A percentile compares a stretch with the other conserved stretches of the same genome.
These are phyloP conservation scores for Lordiphosa fenestrarum DNA, from an alignment of 2,888 invertebrate species.

Conservation along the genomic window DNA sequence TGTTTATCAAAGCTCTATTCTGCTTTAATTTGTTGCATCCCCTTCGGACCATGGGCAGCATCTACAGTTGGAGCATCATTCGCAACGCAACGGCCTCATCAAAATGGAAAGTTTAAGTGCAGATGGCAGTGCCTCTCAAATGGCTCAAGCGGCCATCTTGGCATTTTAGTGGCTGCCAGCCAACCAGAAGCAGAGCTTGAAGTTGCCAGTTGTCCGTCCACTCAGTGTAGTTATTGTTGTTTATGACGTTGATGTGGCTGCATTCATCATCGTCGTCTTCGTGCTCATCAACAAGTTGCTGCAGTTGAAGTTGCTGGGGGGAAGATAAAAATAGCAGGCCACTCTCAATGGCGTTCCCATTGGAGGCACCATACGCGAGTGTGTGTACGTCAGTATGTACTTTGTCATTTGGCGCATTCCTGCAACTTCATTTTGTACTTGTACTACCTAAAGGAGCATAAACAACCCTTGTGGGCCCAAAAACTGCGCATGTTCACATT, in stretches of 20 bases:
- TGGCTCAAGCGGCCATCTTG: conserved; percentile 68
- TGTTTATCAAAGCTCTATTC: no score
- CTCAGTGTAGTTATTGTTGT: conserved; percentile 33
- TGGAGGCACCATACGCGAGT: conserved; percentile 35
- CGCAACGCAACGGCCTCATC: conserved; percentile 21
- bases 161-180: conserved; percentile 47
- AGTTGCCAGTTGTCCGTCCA: conserved; percentile 20
- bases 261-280: conserved; percentile 31
- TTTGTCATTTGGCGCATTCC: conserved; percentile 42
- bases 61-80: conserved; percentile 11
- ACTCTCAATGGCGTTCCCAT: conserved; percentile 53
- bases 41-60: conserved; percentile 27
- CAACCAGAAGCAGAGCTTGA: conserved; percentile 59
- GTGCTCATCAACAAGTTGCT: conserved; percentile 60
- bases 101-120: conserved; percentile 62
- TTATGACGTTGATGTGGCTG: conserved; percentile 61
- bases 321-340: conserved; percentile 9
- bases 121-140: conserved; percentile 28
- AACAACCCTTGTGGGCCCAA: conserved; percentile 25
- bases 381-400: conserved; percentile 26
- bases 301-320: conserved; percentile 59
- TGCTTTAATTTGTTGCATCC: neutral
- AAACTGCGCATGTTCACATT: conserved; percentile 52
- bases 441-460: conserved; percentile 15
- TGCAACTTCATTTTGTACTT: conserved; percentile 65